A percentile compares a stretch with the other conserved stretches of the same genome.
phyloP scores from a whole-genome alignment of 2,797 vertebrate species.

The Cryptoprocta ferox region DNA sequence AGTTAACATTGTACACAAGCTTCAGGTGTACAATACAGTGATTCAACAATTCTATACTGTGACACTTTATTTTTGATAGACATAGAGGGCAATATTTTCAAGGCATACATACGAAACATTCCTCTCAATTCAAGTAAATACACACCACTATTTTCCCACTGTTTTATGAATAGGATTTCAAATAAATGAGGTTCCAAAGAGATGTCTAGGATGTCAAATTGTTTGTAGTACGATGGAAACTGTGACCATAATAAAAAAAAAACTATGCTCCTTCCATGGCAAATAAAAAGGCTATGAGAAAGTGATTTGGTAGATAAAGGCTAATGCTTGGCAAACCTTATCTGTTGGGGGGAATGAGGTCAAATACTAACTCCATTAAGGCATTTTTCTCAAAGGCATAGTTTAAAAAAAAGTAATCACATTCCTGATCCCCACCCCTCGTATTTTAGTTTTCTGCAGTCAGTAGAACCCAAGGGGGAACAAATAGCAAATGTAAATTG shows the following conservation, averaged over 20 bases:
- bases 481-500: not conserved
- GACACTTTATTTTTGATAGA: constrained; percentile 74
- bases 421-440: not conserved
- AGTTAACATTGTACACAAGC: not conserved
- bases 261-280: not conserved
- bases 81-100: constrained; percentile 65
- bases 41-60: not conserved
- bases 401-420: not conserved
- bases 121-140: constrained; percentile 54
- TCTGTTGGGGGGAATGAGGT: not conserved
- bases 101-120: constrained; percentile 65
- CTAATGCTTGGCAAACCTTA: not conserved
- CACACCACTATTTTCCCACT: not conserved
- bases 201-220: not conserved
- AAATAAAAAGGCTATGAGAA: not conserved
- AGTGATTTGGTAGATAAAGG: not conserved
- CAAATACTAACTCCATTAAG: not conserved
- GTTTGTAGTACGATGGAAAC: not conserved
- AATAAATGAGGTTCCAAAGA: constrained; percentile 51
- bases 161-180: constrained; percentile 16
- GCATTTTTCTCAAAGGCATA: not conserved
- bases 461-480: not conserved
- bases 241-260: not conserved
- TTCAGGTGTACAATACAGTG: not conserved
- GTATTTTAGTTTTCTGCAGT: not conserved